Evolutionary conservation across 2,888 invertebrate species (phyloP).

Genomic region (Xanthorhoe designata): DNA sequence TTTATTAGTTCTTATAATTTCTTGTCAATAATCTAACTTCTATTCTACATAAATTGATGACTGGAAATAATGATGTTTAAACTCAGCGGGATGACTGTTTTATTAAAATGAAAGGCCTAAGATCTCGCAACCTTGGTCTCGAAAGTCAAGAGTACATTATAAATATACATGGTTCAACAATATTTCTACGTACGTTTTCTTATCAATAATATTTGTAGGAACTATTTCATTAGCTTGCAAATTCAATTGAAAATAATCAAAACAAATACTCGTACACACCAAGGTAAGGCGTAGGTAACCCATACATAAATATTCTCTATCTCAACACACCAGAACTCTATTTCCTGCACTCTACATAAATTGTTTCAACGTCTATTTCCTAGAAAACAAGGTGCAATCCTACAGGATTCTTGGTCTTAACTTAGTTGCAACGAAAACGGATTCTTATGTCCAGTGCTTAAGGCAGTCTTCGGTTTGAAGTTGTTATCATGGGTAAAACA

Average conservation of each 20-base stretch:
- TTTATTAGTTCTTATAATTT: too few relatives aligned
- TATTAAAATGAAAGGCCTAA: too few relatives aligned
- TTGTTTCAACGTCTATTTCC: slow-evolving; percentile 3
- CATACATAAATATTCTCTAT: background rate
- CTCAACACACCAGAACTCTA: background rate
- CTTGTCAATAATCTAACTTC: too few relatives aligned
- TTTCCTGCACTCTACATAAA: background rate
- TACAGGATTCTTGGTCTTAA: background rate
- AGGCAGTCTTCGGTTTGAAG: background rate
- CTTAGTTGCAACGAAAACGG: background rate
- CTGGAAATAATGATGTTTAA: too few relatives aligned
- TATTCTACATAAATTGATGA: too few relatives aligned
- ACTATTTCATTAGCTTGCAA: background rate
- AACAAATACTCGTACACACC: slow-evolving; percentile 2
- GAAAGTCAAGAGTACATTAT: too few relatives aligned
- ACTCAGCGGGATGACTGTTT: too few relatives aligned
- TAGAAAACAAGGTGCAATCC: slow-evolving; percentile 1
- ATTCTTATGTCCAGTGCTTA: background rate
- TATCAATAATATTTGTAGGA: background rate
- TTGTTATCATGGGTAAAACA: slow-evolving; percentile 1
- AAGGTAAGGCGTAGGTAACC: too few relatives aligned
- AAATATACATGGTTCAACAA: too few relatives aligned
- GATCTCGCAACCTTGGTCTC: too few relatives aligned
- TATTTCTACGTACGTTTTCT: background rate
- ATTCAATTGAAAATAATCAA: background rate